Evolutionary conservation across 1,140 invertebrate genomes (phyloP).

Genomic region (Camponotus pennsylvanicus): DNA sequence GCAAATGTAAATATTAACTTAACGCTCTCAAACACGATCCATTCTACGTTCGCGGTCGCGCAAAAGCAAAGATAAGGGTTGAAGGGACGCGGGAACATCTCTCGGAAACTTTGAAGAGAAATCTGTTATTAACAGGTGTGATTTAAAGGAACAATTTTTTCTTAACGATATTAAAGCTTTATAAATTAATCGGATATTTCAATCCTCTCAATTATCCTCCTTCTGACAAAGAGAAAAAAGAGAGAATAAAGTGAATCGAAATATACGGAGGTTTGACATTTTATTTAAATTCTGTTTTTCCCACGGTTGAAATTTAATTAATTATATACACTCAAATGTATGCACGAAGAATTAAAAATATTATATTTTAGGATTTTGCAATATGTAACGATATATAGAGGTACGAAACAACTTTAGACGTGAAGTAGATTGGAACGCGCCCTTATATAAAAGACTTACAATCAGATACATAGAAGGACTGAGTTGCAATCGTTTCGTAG

Average conservation of each 20-base stretch:
- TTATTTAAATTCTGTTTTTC: neutral
- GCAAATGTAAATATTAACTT: slow-evolving; percentile 54
- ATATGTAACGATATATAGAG: neutral
- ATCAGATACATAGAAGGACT: neutral
- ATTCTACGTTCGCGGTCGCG: neutral
- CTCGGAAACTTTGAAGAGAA: neutral
- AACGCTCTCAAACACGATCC: slow-evolving; percentile 29
- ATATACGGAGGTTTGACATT: neutral
- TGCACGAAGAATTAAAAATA: neutral
- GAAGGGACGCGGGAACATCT: neutral
- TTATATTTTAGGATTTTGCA: too few species aligned
- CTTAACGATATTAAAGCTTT: neutral
- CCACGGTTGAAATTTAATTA: neutral
- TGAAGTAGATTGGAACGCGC: neutral
- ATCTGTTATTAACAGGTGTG: neutral
- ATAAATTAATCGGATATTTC: slow-evolving; percentile 9
- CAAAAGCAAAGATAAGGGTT: neutral
- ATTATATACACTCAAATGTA: neutral
- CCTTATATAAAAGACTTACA: neutral
- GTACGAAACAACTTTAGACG: neutral
- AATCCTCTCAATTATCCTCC: neutral
- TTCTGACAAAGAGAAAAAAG: neutral
- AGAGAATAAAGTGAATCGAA: neutral
- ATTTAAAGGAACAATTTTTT: neutral
- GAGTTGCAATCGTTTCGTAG: neutral